Base-by-base conservation (phyloP, 1,140 invertebrate species). In the Drosophila parabipectinata region DNA sequence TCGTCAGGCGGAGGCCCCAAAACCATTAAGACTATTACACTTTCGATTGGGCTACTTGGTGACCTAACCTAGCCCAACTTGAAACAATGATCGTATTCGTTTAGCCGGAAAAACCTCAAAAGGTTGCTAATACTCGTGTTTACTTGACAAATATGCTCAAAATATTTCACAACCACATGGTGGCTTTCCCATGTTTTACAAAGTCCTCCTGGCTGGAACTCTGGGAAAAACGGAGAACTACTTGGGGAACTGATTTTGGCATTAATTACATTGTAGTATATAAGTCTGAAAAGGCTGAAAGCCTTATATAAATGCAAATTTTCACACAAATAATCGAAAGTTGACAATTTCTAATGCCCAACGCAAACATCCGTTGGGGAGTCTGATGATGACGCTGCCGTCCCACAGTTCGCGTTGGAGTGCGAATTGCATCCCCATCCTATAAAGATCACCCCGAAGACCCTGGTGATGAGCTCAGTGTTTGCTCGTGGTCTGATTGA, bases 271-370 rank as follows among this genome's bases (percentile, higher is more conserved):
- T 21, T 21, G 21, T 21, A 3, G 21, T 21, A 21, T 32, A 21
- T 21, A 50, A 45, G 53, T 52, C 47, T 4, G 26, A 18, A 26
- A 26, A 62, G 0, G 9, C 9, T 21, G 9, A 28, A 28, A 5
- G 5, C 8, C 9, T 47, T 34, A 44, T 34, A 18, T 39, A 41
- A 37, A 37, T 34, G 45, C 10, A 54, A 51, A 47, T 72, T 72
- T 52, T 77, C 50, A 44, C 77, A 62, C 55, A 64, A 57, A 56
- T 44, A 58, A 66, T 57, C 34, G 47, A 56, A 54, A 64, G 53
- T 66, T 55, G 59, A 58, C 24, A 66, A 69, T 77, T 80, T 84
- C 72, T 69, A 85, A 84, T 84, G 55, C 24, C 39, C 55, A 63
- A 39, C 21, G 51, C 67, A 79, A 83, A 84, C 58, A 83, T 53